phyloP scores from a whole-genome alignment of 2,888 invertebrate genomes.

The Gisinianus flammeolus region DNA sequence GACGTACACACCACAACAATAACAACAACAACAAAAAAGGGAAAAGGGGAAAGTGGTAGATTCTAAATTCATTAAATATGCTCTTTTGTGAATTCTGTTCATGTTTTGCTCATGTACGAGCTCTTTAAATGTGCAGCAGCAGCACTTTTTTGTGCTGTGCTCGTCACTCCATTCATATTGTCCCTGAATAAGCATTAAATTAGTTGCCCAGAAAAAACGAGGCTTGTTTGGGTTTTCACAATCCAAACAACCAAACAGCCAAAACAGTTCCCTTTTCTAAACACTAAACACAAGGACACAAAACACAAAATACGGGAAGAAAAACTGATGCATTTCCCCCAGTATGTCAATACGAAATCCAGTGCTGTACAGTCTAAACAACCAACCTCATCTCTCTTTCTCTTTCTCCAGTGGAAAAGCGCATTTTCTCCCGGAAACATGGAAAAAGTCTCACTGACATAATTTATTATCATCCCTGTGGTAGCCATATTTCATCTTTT shows the following conservation, averaged over 20 bases:
- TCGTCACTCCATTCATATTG: too few relatives aligned
- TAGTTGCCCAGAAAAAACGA: too few relatives aligned
- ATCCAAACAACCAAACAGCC: background rate
- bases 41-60: too few relatives aligned
- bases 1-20: too few relatives aligned
- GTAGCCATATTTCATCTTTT: background rate
- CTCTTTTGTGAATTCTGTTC: too few relatives aligned
- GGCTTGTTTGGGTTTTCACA: too few relatives aligned
- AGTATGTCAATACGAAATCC: background rate
- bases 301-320: background rate
- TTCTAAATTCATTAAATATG: too few relatives aligned
- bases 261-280: background rate
- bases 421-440: background rate
- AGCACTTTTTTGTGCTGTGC: too few relatives aligned
- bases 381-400: background rate
- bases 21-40: too few relatives aligned
- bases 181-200: too few relatives aligned
- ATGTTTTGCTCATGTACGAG: too few relatives aligned
- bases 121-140: too few relatives aligned
- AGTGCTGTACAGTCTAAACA: background rate
- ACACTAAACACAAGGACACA: background rate
- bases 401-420: background rate
- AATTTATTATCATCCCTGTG: constrained; percentile 18
- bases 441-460: constrained; percentile 14
- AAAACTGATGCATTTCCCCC: background rate